These are phyloP conservation scores for Drosophila nigricruria DNA, from an alignment of 2,888 invertebrate genomes.

Conservation along the genomic window DNA sequence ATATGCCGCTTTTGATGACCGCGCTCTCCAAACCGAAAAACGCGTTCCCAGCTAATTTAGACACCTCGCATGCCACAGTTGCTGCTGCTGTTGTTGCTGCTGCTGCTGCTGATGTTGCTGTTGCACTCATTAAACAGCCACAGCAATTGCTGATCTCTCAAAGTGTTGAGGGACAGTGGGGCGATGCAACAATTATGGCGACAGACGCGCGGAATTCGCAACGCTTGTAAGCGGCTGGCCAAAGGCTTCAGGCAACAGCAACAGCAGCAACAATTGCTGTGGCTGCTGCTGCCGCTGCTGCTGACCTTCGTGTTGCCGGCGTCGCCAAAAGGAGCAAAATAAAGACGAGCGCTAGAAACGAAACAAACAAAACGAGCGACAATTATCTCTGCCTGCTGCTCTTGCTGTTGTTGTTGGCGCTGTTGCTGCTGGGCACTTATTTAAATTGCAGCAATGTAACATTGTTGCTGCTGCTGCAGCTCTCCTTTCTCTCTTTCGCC, in stretches of 20 bases:
- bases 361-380: conserved; percentile 57
- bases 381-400: conserved; percentile 60
- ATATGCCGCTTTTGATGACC: conserved; percentile 73
- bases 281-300: conserved; percentile 46
- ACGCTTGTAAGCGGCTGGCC: conserved; percentile 78
- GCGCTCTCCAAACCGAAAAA: conserved; percentile 70
- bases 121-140: conserved; percentile 69
- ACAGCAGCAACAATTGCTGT: conserved; percentile 49
- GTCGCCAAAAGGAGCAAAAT: conserved; percentile 59
- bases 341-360: conserved; percentile 66
- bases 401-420: not conserved
- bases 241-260: conserved; percentile 54
- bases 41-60: conserved; percentile 81
- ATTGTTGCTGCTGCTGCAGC: conserved; percentile 34
- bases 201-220: conserved; percentile 75
- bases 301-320: conserved; percentile 68
- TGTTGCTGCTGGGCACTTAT: conserved; percentile 67
- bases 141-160: conserved; percentile 57
- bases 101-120: conserved; percentile 21
- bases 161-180: conserved; percentile 48
- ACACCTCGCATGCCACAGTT: conserved; percentile 76
- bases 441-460: conserved; percentile 68
- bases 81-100: conserved; percentile 11
- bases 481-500: not conserved
- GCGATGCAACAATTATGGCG: conserved; percentile 74